Evolutionary conservation across 2,888 invertebrate species (phyloP).

Genomic region (Orthosia incerta): DNA sequence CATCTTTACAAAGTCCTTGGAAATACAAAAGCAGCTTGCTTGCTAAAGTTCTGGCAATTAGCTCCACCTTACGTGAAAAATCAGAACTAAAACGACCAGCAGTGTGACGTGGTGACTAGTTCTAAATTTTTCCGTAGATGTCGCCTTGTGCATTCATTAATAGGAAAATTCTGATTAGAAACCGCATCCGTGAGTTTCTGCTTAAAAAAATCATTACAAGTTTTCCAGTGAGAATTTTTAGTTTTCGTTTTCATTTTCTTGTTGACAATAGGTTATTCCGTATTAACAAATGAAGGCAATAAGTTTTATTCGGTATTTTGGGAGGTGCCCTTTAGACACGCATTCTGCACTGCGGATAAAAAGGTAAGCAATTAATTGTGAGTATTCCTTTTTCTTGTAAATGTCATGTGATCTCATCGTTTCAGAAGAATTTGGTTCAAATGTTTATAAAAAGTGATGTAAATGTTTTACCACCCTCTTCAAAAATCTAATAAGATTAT

Average conservation of each 20-base stretch:
- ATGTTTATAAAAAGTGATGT: neutral
- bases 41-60: conserved; percentile 7
- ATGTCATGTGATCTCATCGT: neutral
- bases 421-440: neutral
- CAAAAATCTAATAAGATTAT: conserved; percentile 25
- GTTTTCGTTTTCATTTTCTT: conserved; percentile 25
- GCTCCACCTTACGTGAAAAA: conserved; percentile 56
- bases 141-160: conserved; percentile 39
- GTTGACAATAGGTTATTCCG: conserved; percentile 19
- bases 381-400: conserved; percentile 9
- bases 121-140: conserved; percentile 61
- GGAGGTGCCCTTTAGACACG: conserved; percentile 36
- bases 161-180: conserved; percentile 57
- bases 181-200: conserved; percentile 34
- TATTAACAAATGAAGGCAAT: conserved; percentile 28
- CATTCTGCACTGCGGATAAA: conserved; percentile 55
- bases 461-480: neutral
- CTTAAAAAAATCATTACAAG: conserved; percentile 40
- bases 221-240: conserved; percentile 32
- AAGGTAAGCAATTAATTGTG: conserved; percentile 55
- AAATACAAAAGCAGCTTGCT: conserved; percentile 20
- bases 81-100: conserved; percentile 29
- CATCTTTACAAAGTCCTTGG: conserved; percentile 51
- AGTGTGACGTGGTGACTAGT: conserved; percentile 32
- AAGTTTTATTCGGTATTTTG: conserved; percentile 23